Evolutionary conservation across 2,888 invertebrate species (phyloP), one percentile per base, ranked within the genome.

Genomic region (Vanessa cardui): DNA sequence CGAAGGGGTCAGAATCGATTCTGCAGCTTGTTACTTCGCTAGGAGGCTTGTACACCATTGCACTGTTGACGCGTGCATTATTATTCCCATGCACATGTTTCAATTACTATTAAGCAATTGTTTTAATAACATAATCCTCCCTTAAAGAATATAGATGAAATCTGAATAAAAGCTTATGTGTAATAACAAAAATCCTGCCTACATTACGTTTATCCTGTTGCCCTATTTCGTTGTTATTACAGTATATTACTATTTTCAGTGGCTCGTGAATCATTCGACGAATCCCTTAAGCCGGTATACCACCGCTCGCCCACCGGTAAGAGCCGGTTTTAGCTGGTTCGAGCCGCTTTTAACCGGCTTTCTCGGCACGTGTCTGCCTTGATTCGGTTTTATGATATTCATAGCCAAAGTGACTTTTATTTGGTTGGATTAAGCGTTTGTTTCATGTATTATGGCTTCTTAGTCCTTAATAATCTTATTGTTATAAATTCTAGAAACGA

Each of bases 351-450:
- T 78, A 68, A 63, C 67, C 67, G 52, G 67, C 52, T 60, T 46
- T 62, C 31, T 45, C 58, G 49, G 56, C 58, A 49, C 50, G 47
- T 33, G 33, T 50, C 16, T 33, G 44, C 45, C 52, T 59, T 59
- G 58, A 79, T 78, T 76, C 76, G 67, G 72, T 78, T 82, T 82
- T 78, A 79, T 74, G 76, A 75, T 77, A 76, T 76, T 76, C 73
- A 66, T 50, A 58, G 45, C 16, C n/a, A 31, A 18, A 46, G n/a
- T 39, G 44, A 20, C 33, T 56, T 49, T 59, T 52, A 52, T 26
- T 44, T 26, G 5, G 9, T 56, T 12, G 56, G 56, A 33, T 56
- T 56, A 39, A 39, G n/a, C 18, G 39, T 9, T 39, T 56, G 39
- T 18, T 16, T 18, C 5, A n/a, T 12, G 26, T n/a, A 56, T 39